Percentiles rank a stretch among this genome's conserved stretches.
Evolutionary conservation across 2,113 vertebrate species (phyloP).

Genomic region (Serranochromis macrocephalus): DNA sequence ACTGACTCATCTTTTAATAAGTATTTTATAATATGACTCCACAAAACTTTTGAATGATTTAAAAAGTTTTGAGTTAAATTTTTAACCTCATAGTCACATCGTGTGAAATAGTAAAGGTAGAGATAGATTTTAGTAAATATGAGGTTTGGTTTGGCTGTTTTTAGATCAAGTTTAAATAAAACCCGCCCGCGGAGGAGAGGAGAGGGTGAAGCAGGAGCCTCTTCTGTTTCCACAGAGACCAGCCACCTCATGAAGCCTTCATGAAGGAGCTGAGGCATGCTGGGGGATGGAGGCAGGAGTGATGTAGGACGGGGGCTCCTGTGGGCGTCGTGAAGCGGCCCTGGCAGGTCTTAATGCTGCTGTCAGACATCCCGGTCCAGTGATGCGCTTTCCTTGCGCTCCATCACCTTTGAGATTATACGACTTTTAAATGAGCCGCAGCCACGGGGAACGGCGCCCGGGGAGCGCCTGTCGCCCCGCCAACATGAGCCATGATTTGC

Average conservation of each 20-base stretch:
- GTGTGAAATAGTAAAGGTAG: not conserved
- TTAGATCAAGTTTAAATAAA: not conserved
- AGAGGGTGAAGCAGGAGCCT: not conserved
- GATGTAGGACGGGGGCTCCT: not conserved
- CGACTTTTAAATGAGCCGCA: constrained; percentile 62
- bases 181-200: not conserved
- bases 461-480: constrained; percentile 45
- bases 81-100: not conserved
- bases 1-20: not conserved
- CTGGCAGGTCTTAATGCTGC: constrained; percentile 66
- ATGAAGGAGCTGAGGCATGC: not conserved
- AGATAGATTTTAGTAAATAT: not conserved
- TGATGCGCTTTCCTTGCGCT: constrained; percentile 8
- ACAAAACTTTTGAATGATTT: not conserved
- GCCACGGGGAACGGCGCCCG: constrained; percentile 28
- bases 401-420: constrained; percentile 47
- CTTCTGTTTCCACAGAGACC: not conserved
- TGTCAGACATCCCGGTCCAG: constrained; percentile 56
- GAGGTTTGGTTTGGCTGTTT: not conserved
- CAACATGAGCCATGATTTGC: constrained; percentile 56
- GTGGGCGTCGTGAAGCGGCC: constrained; percentile 23
- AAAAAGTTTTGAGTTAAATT: not conserved
- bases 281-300: not conserved
- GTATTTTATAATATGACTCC: not conserved
- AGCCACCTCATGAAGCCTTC: not conserved